Conservation (phyloP, 2,888 invertebrate species). For the Hirudinaria manillensis region DNA sequence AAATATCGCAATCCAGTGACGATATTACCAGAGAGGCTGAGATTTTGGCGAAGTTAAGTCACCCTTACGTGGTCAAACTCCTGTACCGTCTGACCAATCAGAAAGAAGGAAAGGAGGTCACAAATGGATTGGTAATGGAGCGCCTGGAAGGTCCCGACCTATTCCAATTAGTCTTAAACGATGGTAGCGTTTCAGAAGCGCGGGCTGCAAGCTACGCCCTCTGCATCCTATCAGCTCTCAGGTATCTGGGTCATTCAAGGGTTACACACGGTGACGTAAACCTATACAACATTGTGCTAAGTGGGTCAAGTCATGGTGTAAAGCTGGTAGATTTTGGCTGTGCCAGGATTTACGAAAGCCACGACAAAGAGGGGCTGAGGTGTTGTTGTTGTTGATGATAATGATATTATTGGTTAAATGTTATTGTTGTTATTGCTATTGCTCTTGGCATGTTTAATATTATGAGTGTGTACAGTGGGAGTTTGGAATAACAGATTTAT, state of each 20-base stretch:
- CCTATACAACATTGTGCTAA: constrained; percentile 20
- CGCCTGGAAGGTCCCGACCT: neutral
- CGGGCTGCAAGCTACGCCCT: neutral
- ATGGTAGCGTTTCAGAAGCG: neutral
- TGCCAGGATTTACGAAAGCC: neutral
- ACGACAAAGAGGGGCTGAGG: too few relatives aligned
- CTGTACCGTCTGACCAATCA: neutral
- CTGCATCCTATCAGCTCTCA: constrained; percentile 12
- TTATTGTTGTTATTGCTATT: too few relatives aligned
- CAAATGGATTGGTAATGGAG: neutral
- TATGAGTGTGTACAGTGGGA: too few relatives aligned
- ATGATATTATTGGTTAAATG: too few relatives aligned
- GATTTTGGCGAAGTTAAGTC: neutral
- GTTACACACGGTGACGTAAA: constrained; percentile 19
- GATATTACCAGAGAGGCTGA: neutral
- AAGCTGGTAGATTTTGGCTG: constrained; percentile 22
- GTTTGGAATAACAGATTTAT: too few relatives aligned
- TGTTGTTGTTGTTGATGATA: too few relatives aligned
- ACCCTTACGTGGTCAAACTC: neutral
- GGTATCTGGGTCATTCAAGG: neutral
- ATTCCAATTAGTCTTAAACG: neutral
- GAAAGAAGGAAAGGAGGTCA: neutral
- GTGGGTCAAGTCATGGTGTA: neutral
- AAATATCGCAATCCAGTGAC: neutral
- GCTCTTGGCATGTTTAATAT: too few relatives aligned